Evolutionary conservation across 2,888 invertebrate genomes (phyloP).

Genomic region (Agonopterix subpropinquella): DNA sequence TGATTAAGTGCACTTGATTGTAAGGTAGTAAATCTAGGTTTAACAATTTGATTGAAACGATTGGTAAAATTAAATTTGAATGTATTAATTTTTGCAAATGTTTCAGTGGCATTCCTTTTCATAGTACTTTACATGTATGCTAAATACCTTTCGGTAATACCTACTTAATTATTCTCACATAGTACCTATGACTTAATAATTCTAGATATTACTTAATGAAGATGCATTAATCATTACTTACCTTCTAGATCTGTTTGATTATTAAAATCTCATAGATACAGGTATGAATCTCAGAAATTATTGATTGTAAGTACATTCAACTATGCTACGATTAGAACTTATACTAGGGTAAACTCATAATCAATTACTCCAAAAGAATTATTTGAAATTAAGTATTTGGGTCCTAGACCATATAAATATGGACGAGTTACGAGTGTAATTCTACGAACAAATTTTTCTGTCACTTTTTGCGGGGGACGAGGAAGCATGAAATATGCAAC

Average conservation of each 20-base stretch:
- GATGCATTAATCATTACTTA: too few relatives aligned
- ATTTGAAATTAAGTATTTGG: too few relatives aligned
- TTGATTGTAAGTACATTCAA: too few relatives aligned
- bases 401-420: too few relatives aligned
- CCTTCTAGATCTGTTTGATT: not conserved
- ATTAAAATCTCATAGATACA: not conserved
- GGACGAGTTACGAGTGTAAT: too few relatives aligned
- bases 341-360: too few relatives aligned
- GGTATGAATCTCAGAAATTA: not conserved
- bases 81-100: conserved; percentile 33
- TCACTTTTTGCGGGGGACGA: too few relatives aligned
- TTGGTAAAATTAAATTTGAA: conserved; percentile 31
- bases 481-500: too few relatives aligned
- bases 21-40: conserved; percentile 40
- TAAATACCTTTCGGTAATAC: not conserved
- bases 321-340: too few relatives aligned
- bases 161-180: conserved; percentile 1
- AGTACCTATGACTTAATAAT: conserved; percentile 3
- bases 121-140: conserved; percentile 10
- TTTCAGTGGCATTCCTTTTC: conserved; percentile 17
- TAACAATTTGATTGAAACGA: conserved; percentile 30
- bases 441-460: too few relatives aligned
- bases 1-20: conserved; percentile 69
- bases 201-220: too few relatives aligned
- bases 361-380: too few relatives aligned